Evolutionary conservation across 2,888 invertebrate genomes (phyloP).

Genomic region (Terebella lapidaria): DNA sequence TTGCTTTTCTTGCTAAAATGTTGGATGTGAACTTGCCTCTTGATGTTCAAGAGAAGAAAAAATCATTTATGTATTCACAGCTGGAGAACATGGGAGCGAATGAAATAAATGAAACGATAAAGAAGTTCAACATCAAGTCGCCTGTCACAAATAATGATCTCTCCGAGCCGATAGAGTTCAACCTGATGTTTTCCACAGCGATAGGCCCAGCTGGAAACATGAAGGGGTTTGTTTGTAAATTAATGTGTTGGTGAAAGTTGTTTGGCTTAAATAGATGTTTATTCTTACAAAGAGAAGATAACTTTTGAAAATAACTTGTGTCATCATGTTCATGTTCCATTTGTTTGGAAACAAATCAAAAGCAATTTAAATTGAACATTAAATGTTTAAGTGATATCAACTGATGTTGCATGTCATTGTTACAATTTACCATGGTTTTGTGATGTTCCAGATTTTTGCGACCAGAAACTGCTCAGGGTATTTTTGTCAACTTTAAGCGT

Average conservation of each 20-base stretch:
- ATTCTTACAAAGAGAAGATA: too few relatives aligned
- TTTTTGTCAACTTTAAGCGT: conserved; percentile 98
- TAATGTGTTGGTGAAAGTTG: background rate
- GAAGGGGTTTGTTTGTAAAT: conserved; percentile 65
- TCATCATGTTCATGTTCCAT: too few relatives aligned
- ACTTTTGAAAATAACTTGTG: too few relatives aligned
- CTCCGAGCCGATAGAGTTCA: conserved; percentile 92
- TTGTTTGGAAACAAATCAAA: background rate
- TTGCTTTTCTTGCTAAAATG: too few relatives aligned
- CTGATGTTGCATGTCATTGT: conserved; percentile 2
- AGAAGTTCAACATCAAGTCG: conserved; percentile 86
- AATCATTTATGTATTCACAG: conserved; percentile 21
- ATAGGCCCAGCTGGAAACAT: conserved; percentile 94
- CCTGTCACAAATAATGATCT: conserved; percentile 92
- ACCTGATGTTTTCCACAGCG: conserved; percentile 97
- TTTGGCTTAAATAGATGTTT: background rate
- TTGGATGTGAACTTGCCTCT: background rate
- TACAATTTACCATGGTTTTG: too few relatives aligned
- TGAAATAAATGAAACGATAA: conserved; percentile 81
- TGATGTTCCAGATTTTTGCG: conserved; percentile 74
- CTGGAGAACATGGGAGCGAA: conserved; percentile 87
- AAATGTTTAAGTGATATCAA: background rate
- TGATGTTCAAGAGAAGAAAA: background rate
- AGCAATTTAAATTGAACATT: background rate
- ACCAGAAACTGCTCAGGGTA: conserved; percentile 99